Evolutionary conservation across 2,113 vertebrate genomes (phyloP), one percentile per base, ranked within the genome.

Genomic region (Megaceryle maxima): DNA sequence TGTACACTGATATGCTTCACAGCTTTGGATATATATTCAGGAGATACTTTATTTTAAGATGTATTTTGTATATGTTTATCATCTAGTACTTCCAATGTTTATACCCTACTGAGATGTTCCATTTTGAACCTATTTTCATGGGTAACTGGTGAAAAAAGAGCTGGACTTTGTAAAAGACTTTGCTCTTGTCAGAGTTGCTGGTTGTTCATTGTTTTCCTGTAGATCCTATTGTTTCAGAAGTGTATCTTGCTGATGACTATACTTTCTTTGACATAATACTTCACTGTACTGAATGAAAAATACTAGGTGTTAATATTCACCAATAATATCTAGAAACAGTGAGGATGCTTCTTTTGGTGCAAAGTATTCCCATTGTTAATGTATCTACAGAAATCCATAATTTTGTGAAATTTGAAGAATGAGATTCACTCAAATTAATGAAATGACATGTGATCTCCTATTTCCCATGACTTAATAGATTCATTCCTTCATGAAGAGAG

Each of bases 361-460:
- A 17, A 8, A 12, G 3, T 14, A 22, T 43, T 92, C 33, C 5
- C 24, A 35, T 6, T 51, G 35, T 74, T 75, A 82, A 62, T 18
- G 2, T 60, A 48, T 33, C 64, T 62, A 25, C 25, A 26, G 12
- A 83, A 78, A 1, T 26, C 24, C 33, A n/a, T 18, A 19, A 14
- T 66, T 24, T 35, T 56, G 28, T 78, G 37, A 51, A 78, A 81
- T 46, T 51, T 56, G 19, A 64, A 67, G 63, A 70, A 63, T 25
- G 24, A 39, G 7, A 7, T 18, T 79, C 26, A 19, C 41, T 73
- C 35, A 51, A 22, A 66, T 59, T 55, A 57, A 16, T 50, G 64
- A 81, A 88, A 83, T 28, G 2, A 16, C 0, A 0, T 41, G 29
- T 80, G 56, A 21, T 37, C 41, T 81, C 9, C 14, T 39, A 3